phyloP scores from a whole-genome alignment of 2,113 vertebrate species.

The Corythornis cristatus region DNA sequence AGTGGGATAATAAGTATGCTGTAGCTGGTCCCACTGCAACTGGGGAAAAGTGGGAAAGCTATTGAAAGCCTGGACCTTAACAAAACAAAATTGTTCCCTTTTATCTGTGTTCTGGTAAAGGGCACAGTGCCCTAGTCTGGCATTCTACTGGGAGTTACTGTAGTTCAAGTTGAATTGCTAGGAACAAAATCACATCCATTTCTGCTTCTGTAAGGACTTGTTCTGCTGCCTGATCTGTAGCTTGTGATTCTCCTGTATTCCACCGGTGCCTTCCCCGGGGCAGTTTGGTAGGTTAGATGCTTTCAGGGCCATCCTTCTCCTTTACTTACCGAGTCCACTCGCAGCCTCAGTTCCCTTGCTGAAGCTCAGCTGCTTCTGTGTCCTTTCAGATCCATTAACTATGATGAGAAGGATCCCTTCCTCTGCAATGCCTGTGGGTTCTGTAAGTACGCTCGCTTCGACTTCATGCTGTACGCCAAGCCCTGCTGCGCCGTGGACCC shows the following conservation, averaged over 20 bases:
- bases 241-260: neutral
- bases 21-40: neutral
- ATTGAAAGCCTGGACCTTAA: neutral
- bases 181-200: neutral
- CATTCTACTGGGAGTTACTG: neutral
- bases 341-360: neutral
- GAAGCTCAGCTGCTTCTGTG: neutral
- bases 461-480: constrained; percentile 98
- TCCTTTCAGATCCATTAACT: constrained; percentile 92
- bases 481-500: constrained; percentile 98
- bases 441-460: constrained; percentile 98
- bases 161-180: neutral
- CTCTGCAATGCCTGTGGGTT: constrained; percentile 98
- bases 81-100: neutral
- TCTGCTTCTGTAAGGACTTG: neutral
- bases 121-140: neutral
- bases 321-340: neutral
- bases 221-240: neutral
- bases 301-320: neutral
- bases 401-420: constrained; percentile 98
- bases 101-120: neutral
- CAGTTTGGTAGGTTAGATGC: neutral
- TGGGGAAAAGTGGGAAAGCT: neutral
- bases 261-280: neutral
- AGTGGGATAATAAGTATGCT: neutral